These are phyloP conservation scores for Aphodius granarius DNA, from an alignment of 2,888 invertebrate genomes.

Conservation along the genomic window DNA sequence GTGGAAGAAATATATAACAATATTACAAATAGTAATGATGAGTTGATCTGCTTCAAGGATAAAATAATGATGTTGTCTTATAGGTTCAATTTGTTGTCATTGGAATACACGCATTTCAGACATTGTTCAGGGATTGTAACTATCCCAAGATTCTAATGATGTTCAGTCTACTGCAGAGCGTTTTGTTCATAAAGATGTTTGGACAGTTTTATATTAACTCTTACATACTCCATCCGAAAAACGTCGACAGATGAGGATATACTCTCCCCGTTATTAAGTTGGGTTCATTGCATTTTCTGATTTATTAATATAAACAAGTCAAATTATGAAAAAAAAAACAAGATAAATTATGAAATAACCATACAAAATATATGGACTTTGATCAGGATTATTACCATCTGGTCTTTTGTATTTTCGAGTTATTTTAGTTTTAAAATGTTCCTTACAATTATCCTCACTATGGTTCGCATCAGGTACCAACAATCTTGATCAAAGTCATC, in stretches of 20 bases:
- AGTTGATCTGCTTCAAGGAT: neutral
- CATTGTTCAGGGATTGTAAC: slow-evolving; percentile 8
- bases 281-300: neutral
- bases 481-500: too few species aligned
- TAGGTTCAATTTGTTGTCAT: slow-evolving; percentile 71
- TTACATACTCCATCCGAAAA: neutral
- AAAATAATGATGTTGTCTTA: neutral
- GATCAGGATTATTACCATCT: too few species aligned
- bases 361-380: too few species aligned
- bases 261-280: neutral
- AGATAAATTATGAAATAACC: too few species aligned
- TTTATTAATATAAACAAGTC: too few species aligned
- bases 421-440: too few species aligned
- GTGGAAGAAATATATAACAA: slow-evolving; percentile 94
- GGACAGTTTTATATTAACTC: neutral
- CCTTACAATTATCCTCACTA: too few species aligned
- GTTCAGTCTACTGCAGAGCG: neutral
- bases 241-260: neutral
- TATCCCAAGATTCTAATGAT: neutral
- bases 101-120: slow-evolving; percentile 58
- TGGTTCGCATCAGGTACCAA: too few species aligned
- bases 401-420: too few species aligned
- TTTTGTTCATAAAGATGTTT: neutral
- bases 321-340: too few species aligned
- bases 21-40: slow-evolving; percentile 81